These are phyloP conservation scores for Muraenolepis orangiensis DNA, from an alignment of 2,797 vertebrate genomes.

Conservation along the genomic window DNA sequence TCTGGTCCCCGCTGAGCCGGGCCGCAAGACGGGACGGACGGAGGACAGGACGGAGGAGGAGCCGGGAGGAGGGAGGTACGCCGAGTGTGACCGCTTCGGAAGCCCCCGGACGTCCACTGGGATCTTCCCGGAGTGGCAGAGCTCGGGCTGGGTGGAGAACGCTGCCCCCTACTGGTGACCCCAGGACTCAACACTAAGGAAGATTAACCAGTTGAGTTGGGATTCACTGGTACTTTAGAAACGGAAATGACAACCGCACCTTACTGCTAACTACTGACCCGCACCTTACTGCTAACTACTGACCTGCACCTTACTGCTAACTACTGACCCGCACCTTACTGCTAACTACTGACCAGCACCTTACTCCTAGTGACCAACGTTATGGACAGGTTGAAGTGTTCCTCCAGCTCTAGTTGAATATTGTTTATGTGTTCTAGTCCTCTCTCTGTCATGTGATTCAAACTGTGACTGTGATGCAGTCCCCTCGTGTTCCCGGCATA, in stretches of 20 bases:
- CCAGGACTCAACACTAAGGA: neutral
- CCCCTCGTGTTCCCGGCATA: neutral
- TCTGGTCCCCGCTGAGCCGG: constrained; percentile 67
- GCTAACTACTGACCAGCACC: too few species aligned
- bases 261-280: neutral
- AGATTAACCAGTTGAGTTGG: neutral
- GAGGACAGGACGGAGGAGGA: constrained; percentile 33
- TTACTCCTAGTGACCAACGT: neutral
- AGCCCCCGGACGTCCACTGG: constrained; percentile 81
- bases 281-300: neutral
- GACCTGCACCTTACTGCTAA: too few species aligned
- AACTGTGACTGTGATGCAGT: too few species aligned
- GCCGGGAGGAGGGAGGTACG: constrained; percentile 58
- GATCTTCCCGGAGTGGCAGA: constrained; percentile 87
- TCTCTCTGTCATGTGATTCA: too few species aligned
- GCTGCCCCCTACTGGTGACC: constrained; percentile 83
- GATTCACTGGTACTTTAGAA: neutral
- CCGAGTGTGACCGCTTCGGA: constrained; percentile 78
- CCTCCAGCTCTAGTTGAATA: neutral
- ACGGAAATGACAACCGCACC: neutral
- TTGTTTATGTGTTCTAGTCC: neutral
- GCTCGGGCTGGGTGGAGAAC: constrained; percentile 75
- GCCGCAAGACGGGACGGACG: constrained; percentile 37
- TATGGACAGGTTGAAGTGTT: neutral
- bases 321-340: neutral